phyloP scores from a whole-genome alignment of 2,888 invertebrate genomes.

The Augiades crinisus region DNA sequence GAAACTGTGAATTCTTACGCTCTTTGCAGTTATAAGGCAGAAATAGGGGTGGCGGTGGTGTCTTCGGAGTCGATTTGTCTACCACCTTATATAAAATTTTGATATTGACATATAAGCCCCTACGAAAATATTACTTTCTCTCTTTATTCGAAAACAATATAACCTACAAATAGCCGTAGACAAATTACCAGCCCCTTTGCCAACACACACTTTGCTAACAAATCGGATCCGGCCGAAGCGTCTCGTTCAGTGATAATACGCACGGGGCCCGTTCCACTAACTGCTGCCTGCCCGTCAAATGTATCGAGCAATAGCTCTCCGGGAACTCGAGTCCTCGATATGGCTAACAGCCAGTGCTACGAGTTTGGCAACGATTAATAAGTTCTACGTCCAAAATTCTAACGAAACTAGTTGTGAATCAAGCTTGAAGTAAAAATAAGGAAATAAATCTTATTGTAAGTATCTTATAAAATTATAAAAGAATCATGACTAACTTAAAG shows the following conservation, averaged over 20 bases:
- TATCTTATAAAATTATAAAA: no score
- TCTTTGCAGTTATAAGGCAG: no score
- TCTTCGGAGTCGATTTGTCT: no score
- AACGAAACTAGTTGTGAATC: constrained; percentile 3
- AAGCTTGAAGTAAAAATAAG: constrained; percentile 6
- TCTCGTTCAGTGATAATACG: constrained; percentile 10
- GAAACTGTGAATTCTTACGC: no score
- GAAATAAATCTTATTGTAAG: constrained; percentile 18
- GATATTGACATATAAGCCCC: no score
- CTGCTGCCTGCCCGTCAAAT: constrained; percentile 20
- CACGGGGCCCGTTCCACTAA: constrained; percentile 13
- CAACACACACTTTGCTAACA: constrained; percentile 15
- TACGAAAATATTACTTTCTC: no score
- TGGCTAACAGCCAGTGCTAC: constrained; percentile 21
- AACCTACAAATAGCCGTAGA: not conserved
- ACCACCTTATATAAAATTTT: no score
- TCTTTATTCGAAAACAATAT: no score
- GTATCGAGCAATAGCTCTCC: constrained; percentile 17
- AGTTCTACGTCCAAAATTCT: constrained; percentile 8
- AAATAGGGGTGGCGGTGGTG: no score
- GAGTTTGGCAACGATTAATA: constrained; percentile 21
- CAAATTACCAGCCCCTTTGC: no score
- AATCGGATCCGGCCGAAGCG: not conserved
- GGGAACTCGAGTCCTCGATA: constrained; percentile 10
- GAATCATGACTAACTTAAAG: no score